phyloP scores from a whole-genome alignment of 64 coral and sea anemone species.

The Actinia tenebrosa region DNA sequence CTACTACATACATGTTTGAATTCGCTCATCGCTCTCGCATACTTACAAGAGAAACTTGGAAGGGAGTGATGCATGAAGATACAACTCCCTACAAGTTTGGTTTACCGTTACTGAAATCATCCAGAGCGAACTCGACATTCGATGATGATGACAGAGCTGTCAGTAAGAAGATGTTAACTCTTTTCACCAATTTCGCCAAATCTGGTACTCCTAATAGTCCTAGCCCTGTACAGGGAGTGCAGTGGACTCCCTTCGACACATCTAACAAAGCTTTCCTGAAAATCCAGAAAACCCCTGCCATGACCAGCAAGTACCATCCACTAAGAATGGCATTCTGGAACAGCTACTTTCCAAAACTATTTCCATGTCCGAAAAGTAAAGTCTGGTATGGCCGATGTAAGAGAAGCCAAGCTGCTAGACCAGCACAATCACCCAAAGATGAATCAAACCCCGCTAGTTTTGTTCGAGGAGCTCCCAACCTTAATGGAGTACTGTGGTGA shows the following conservation, averaged over 20 bases:
- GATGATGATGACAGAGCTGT: slow-evolving; percentile 60
- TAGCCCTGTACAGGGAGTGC: neutral
- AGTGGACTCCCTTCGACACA: slow-evolving; percentile 37
- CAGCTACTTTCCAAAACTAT: slow-evolving; percentile 13
- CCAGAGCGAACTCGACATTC: slow-evolving; percentile 9
- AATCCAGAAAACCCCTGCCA: slow-evolving; percentile 21
- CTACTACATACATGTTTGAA: no score
- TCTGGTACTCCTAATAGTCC: slow-evolving; percentile 43
- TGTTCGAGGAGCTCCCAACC: no score
- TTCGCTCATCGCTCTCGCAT: slow-evolving; percentile 28
- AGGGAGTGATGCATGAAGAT: slow-evolving; percentile 50
- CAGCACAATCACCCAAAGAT: no score
- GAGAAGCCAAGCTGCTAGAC: no score
- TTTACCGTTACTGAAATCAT: slow-evolving; percentile 33
- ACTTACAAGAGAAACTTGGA: slow-evolving; percentile 42
- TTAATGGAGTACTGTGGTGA: no score
- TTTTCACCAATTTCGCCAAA: slow-evolving; percentile 81
- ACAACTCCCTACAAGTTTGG: slow-evolving; percentile 83
- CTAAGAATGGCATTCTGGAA: slow-evolving; percentile 84
- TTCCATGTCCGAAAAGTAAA: neutral
- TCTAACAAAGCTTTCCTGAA: slow-evolving; percentile 46
- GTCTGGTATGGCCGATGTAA: no score
- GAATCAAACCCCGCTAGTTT: no score
- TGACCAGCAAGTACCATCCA: slow-evolving; percentile 61
- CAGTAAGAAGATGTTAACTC: slow-evolving; percentile 54